A percentile compares a stretch with the other conserved stretches of the same genome.
Conservation (phyloP, 2,797 vertebrate species). For the Nannoperca obscura region DNA sequence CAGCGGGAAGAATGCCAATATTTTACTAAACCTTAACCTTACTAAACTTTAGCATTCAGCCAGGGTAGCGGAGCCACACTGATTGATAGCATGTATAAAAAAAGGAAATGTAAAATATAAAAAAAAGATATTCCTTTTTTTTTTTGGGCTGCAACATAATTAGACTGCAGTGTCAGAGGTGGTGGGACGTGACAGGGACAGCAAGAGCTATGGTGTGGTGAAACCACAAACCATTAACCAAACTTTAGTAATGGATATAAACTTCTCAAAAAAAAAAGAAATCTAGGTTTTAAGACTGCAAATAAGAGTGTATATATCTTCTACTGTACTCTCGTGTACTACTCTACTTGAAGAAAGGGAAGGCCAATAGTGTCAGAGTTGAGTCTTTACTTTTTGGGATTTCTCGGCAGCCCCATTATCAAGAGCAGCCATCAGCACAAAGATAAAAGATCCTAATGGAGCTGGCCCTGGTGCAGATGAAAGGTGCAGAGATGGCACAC, state of each 20-base stretch:
- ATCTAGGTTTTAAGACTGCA: slow-evolving; percentile 34
- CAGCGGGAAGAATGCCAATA: slow-evolving; percentile 72
- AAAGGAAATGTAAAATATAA: neutral
- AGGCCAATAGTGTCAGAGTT: slow-evolving; percentile 76
- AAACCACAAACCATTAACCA: slow-evolving; percentile 35
- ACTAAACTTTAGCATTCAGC: slow-evolving; percentile 38
- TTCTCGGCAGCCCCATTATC: slow-evolving; percentile 86
- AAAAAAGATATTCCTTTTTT: slow-evolving; percentile 8
- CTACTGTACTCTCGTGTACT: slow-evolving; percentile 60
- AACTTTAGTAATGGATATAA: slow-evolving; percentile 15
- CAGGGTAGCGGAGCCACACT: slow-evolving; percentile 20
- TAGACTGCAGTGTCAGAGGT: slow-evolving; percentile 26
- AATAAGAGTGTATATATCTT: slow-evolving; percentile 36
- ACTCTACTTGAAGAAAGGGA: slow-evolving; percentile 66
- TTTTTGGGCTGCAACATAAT: slow-evolving; percentile 25
- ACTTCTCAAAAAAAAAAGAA: slow-evolving; percentile 25
- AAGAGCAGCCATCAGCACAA: slow-evolving; percentile 85
- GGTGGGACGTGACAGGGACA: slow-evolving; percentile 10
- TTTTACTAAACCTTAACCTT: slow-evolving; percentile 72
- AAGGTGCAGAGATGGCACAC: slow-evolving; percentile 83
- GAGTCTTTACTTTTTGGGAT: slow-evolving; percentile 85
- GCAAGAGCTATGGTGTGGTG: slow-evolving; percentile 8
- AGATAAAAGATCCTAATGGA: slow-evolving; percentile 87
- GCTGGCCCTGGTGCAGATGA: slow-evolving; percentile 84
- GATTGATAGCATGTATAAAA: slow-evolving; percentile 28